Percentiles rank a stretch among this genome's conserved stretches.
phyloP scores from a whole-genome alignment of 2,113 vertebrate species.

The Malurus alboscapulatus region DNA sequence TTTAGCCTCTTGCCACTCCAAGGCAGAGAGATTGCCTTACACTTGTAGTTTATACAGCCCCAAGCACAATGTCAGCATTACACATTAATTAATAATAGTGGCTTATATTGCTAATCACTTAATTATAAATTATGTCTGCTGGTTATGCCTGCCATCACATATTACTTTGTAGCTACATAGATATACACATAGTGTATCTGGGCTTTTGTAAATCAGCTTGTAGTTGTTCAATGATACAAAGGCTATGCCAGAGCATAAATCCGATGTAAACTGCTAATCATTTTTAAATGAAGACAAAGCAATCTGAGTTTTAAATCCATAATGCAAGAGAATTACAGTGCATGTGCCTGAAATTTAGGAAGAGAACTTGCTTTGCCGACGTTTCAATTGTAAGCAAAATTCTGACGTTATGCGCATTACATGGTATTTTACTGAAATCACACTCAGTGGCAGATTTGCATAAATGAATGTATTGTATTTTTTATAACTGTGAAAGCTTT shows the following conservation, averaged over 20 bases:
- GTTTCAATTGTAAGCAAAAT: constrained; percentile 53
- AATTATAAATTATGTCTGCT: constrained; percentile 66
- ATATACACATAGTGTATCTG: constrained; percentile 13
- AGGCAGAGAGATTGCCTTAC: constrained; percentile 31
- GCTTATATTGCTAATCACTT: constrained; percentile 64
- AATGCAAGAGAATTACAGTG: constrained; percentile 34
- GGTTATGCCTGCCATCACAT: constrained; percentile 62
- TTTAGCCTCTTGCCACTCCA: constrained; percentile 29
- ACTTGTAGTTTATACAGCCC: constrained; percentile 47
- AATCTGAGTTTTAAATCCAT: constrained; percentile 66
- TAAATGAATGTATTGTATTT: constrained; percentile 71
- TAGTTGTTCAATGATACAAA: constrained; percentile 48
- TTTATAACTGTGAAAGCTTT: constrained; percentile 70
- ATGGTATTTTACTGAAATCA: constrained; percentile 66
- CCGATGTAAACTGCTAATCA: constrained; percentile 63
- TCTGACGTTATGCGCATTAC: constrained; percentile 56
- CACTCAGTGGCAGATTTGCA: constrained; percentile 64
- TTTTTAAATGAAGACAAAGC: constrained; percentile 64
- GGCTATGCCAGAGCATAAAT: constrained; percentile 50
- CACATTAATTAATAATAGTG: constrained; percentile 65
- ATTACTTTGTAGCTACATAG: constrained; percentile 56
- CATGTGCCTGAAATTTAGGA: constrained; percentile 28
- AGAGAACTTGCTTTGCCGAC: constrained; percentile 53
- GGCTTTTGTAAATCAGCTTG: constrained; percentile 66
- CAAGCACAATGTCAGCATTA: constrained; percentile 56